Conservation (phyloP, 2,888 invertebrate species). For the Colletes collaris region DNA sequence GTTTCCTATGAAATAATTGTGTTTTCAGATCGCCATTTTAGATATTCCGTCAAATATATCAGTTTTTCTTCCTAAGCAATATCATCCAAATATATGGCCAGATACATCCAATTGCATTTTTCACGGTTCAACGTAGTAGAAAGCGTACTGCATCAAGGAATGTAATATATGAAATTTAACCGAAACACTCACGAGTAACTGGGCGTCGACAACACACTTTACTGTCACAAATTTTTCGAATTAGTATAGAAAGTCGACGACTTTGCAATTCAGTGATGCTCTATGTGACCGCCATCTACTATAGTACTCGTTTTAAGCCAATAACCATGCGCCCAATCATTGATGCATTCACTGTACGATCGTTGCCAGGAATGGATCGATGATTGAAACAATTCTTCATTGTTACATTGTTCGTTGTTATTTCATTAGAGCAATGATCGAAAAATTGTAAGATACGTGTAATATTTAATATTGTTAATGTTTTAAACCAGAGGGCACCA, state of each 20-base stretch:
- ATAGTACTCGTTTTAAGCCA: not conserved
- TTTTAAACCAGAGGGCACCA: too few relatives aligned
- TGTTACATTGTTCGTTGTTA: too few relatives aligned
- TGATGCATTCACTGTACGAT: not conserved
- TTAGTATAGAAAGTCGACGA: constrained; percentile 37
- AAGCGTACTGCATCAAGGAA: constrained; percentile 16
- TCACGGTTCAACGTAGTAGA: not conserved
- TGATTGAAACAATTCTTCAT: too few relatives aligned
- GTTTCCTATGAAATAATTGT: constrained; percentile 69
- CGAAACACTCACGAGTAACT: constrained; percentile 78
- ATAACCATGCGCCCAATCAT: not conserved
- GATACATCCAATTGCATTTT: constrained; percentile 9
- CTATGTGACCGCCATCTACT: constrained; percentile 30
- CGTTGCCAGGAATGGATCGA: too few relatives aligned
- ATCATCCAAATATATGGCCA: constrained; percentile 18
- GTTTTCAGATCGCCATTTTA: constrained; percentile 80
- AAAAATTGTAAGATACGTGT: too few relatives aligned
- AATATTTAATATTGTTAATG: too few relatives aligned
- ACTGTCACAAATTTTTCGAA: constrained; percentile 64
- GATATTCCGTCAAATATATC: constrained; percentile 68
- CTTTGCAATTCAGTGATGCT: not conserved
- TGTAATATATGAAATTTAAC: constrained; percentile 65
- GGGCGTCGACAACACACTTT: constrained; percentile 78
- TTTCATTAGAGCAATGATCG: too few relatives aligned
- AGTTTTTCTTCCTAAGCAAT: constrained; percentile 34